Evolutionary conservation across 2,888 invertebrate genomes (phyloP).

Genomic region (Rhamnusium bicolor): DNA sequence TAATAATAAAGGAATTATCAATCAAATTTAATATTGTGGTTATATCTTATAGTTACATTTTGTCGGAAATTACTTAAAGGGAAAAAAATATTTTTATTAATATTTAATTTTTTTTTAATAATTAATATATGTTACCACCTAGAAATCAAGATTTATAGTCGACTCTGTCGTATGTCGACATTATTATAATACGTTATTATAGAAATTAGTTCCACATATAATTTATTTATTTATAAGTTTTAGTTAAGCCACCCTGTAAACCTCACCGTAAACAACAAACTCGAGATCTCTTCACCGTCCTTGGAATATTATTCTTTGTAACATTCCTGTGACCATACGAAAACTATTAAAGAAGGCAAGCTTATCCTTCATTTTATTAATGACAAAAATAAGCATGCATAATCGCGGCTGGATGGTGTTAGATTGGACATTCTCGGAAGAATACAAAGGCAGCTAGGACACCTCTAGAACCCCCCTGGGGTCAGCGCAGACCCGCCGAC

Average conservation of each 20-base stretch:
- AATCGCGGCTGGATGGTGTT: conserved; percentile 42
- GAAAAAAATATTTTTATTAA: too few relatives aligned
- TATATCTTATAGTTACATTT: too few relatives aligned
- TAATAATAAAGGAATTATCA: too few relatives aligned
- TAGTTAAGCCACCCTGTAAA: background rate
- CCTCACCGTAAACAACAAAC: background rate
- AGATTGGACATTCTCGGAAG: conserved; percentile 50
- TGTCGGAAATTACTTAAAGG: too few relatives aligned
- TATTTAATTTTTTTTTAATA: too few relatives aligned
- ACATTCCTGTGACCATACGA: background rate
- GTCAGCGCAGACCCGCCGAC: conserved; percentile 45
- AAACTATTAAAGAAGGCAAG: conserved; percentile 19
- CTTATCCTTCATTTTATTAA: conserved; percentile 38
- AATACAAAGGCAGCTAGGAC: conserved; percentile 43
- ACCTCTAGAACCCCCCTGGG: conserved; percentile 42
- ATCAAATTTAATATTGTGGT: too few relatives aligned
- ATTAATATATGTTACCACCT: too few relatives aligned
- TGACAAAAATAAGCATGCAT: conserved; percentile 37
- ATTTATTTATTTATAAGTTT: background rate
- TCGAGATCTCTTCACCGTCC: conserved; percentile 1
- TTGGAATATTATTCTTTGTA: conserved; percentile 19
- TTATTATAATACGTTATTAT: too few relatives aligned
- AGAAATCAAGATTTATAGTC: too few relatives aligned
- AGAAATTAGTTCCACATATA: too few relatives aligned
- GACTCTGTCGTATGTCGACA: too few relatives aligned